These are phyloP conservation scores for Falco cherrug DNA, from an alignment of 2,797 vertebrate species.

Conservation along the genomic window DNA sequence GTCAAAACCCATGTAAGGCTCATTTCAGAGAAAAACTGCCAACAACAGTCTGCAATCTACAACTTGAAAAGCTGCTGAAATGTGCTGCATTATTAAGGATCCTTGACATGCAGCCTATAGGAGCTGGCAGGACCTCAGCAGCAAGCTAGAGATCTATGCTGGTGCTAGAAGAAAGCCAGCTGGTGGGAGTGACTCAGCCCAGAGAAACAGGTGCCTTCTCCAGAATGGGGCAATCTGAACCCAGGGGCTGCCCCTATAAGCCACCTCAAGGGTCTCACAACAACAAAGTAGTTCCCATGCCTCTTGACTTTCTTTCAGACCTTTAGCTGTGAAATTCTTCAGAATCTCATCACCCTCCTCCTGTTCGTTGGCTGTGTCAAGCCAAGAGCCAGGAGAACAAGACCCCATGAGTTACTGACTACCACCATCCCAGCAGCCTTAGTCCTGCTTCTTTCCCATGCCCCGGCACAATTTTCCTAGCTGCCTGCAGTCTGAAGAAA, in stretches of 20 bases:
- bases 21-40: not conserved
- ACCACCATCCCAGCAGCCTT: not conserved
- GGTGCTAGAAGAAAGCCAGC: not conserved
- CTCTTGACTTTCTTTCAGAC: not conserved
- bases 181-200: not conserved
- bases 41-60: not conserved
- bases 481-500: not conserved
- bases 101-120: not conserved
- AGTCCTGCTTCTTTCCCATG: not conserved
- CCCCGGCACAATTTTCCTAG: not conserved
- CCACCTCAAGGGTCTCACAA: not conserved
- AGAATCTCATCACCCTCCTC: not conserved
- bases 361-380: not conserved
- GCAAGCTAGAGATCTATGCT: not conserved
- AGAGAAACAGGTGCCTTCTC: not conserved
- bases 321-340: not conserved
- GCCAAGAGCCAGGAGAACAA: not conserved
- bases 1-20: not conserved
- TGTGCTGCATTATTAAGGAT: not conserved
- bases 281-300: not conserved
- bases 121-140: not conserved
- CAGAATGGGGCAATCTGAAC: not conserved
- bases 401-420: not conserved
- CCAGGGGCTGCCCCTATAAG: not conserved
- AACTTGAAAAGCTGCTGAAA: not conserved